Base-by-base conservation (phyloP, 2,113 vertebrate species). In the Gymnarchus niloticus region DNA sequence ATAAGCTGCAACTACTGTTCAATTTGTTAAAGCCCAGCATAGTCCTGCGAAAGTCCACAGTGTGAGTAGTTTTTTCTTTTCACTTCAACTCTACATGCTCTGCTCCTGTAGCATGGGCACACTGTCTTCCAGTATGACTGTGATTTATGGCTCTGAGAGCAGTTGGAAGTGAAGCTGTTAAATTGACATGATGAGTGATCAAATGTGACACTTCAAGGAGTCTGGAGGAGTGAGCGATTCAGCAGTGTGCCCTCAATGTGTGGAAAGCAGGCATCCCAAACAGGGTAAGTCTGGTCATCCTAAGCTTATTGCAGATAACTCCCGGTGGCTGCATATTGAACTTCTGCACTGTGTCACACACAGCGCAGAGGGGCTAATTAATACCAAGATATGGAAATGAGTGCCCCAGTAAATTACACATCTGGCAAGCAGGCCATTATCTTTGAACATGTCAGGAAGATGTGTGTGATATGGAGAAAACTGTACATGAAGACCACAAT, bases 311-410 rank as follows among this genome's bases (percentile, higher is more conserved):
- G 87, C 93, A 91, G 87, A 83, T 61, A 85, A 88, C 92, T 94
- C 94, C 93, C 88, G 41, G 93, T 91, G 95, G 95, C 92, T 90
- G 92, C 93, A 93, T 93, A 95, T 96, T 96, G 95, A 95, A 94
- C 95, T 92, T 95, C 93, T 94, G 95, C 93, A 92, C 94, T 94
- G 94, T 87, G 93, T 91, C 94, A 94, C 96, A 95, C 93, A 92
- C 94, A 92, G 95, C 97, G 96, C 97, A 92, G 95, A 97, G 97
- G 97, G 96, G 96, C 97, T 99, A 98, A 99, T 99, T 99, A 99
- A 96, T 96, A 96, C 97, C 97, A 98, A 97, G 97, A 97, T 98
- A 99, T 99, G 97, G 95, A 99, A 99, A 99, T 98, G 94, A 96
- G 96, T 95, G 94, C 92, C 90, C 92, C 94, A 95, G 95, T 96